These are phyloP conservation scores for Sycobia sp. DNA, from an alignment of 1,140 invertebrate genomes.

Conservation along the genomic window DNA sequence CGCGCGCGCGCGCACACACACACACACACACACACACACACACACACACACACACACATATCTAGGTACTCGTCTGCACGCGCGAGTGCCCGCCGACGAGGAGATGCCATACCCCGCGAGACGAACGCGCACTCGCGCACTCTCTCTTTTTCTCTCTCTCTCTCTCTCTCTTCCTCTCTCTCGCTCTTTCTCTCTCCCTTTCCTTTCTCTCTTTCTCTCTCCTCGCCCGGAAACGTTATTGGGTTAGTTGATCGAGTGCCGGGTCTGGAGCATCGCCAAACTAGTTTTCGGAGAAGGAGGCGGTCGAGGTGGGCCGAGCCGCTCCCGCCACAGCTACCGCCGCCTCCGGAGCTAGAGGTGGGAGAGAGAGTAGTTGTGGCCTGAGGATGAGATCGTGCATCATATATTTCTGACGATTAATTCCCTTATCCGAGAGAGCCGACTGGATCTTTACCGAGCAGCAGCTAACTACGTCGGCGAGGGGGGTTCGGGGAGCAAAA, in stretches of 20 bases:
- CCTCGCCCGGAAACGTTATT: slow-evolving; percentile 39
- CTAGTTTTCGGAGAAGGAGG: slow-evolving; percentile 39
- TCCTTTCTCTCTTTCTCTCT: no score
- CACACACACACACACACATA: no score
- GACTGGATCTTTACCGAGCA: not conserved
- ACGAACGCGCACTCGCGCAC: not conserved
- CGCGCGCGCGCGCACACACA: not conserved
- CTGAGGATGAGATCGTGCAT: slow-evolving; percentile 4
- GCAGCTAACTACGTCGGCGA: not conserved
- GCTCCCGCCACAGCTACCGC: no score
- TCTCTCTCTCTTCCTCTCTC: no score
- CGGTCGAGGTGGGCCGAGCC: no score
- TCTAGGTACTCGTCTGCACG: no score
- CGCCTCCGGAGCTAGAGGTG: no score
- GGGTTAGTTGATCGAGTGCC: slow-evolving; percentile 33
- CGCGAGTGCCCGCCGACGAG: no score
- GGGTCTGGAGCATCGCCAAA: slow-evolving; percentile 33
- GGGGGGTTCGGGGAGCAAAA: not conserved
- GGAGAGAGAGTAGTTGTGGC: not conserved
- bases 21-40: no score
- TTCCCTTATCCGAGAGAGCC: slow-evolving; percentile 38
- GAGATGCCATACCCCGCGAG: no score
- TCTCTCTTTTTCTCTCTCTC: no score
- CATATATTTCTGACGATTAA: slow-evolving; percentile 36
- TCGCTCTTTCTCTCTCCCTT: no score